Base-by-base conservation (phyloP, 2,888 invertebrate species). In the Brassicogethes aeneus region DNA sequence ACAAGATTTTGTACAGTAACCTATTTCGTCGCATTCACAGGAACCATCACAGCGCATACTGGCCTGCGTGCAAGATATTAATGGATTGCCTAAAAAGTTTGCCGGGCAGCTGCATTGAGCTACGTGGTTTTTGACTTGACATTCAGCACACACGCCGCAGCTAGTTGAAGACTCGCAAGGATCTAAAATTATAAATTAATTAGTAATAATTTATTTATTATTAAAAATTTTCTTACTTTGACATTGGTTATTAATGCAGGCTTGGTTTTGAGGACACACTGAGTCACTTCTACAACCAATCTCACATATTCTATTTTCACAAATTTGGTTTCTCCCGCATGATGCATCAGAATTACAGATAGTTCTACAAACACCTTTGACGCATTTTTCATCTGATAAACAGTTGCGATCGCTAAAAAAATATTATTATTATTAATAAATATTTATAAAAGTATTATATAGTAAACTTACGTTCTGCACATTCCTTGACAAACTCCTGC, bases 331-430 rank as follows among this genome's bases (percentile, higher is more conserved):
- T 10, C 76, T 72, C 14, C 77, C 78, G 59, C 92, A 93, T 44
- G 84, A 80, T 10, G 80, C 76, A 62, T 93, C 91, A 39, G 82
- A 87, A 60, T 90, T 92, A 60, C 92, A 93, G 17, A 92, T 81
- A 2, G 83, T 75, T 65, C 85, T 82, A 59, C 92, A 92, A 39
- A 83, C 77, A 34, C 88, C 89, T 40, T 80, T 75, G 49, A 90
- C 79, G 64, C 93, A 93, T 52, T 86, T 80, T 66, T 92, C 91
- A 59, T 90, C 87, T 12, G 85, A 79, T 47, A 91, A 69, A 60
- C 93, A 93, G 54, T 85, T 80, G 34, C 74, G 75, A 62, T 92
- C 88, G 51, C 87, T 85, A 64, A 48, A 75, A 65, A 42, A 45
- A 47, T 8, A 32, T 10, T 7, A 42, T 45, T 38, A 43, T 12